These are phyloP conservation scores for Drosophila prosaltans DNA, from an alignment of 1,140 invertebrate species.

Conservation along the genomic window DNA sequence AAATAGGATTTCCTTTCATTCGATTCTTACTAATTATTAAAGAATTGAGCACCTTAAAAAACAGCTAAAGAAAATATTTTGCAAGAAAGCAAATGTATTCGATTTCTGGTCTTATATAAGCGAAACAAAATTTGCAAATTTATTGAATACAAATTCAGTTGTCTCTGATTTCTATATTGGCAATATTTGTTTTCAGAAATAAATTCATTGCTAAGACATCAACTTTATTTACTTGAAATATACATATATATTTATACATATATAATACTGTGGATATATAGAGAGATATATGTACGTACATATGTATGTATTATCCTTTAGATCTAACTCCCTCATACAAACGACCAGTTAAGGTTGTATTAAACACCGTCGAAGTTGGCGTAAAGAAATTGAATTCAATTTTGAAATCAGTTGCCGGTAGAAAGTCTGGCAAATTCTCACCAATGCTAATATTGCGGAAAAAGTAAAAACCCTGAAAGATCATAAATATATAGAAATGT, in stretches of 20 bases:
- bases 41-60: too few species aligned
- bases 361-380: neutral
- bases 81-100: too few species aligned
- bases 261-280: too few species aligned
- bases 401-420: slow-evolving; percentile 45
- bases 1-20: too few species aligned
- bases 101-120: too few species aligned
- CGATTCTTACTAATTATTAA: too few species aligned
- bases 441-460: slow-evolving; percentile 46
- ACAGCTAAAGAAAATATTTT: too few species aligned
- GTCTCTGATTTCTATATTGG: too few species aligned
- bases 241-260: neutral
- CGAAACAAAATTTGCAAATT: too few species aligned
- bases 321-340: slow-evolving; percentile 13
- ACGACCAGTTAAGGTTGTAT: slow-evolving; percentile 23
- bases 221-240: slow-evolving; percentile 15
- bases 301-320: neutral
- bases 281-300: neutral
- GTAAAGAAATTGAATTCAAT: slow-evolving; percentile 47
- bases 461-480: slow-evolving; percentile 38
- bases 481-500: neutral
- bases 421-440: slow-evolving; percentile 39
- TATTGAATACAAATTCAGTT: too few species aligned
- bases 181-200: too few species aligned
- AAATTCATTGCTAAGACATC: neutral